phyloP scores from a whole-genome alignment of 2,113 vertebrate species.

The Canis aureus region DNA sequence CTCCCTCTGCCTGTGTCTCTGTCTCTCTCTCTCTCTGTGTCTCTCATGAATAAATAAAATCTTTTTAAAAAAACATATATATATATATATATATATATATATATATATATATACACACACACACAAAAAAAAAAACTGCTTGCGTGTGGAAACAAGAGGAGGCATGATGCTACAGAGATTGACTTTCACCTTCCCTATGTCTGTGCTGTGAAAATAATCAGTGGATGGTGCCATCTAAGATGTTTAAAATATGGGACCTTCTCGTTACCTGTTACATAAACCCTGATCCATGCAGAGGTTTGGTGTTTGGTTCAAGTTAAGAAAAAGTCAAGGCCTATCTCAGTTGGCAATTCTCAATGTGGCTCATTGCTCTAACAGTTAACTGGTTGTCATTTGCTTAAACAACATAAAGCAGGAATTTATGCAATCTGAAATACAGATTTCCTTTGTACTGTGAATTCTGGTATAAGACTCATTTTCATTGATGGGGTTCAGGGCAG shows the following conservation, averaged over 20 bases:
- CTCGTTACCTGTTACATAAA: not conserved
- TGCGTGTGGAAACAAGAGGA: not conserved
- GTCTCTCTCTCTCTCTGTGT: no score
- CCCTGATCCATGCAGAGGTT: not conserved
- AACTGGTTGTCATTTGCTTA: not conserved
- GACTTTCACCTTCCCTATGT: not conserved
- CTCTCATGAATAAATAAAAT: no score
- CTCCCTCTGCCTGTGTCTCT: no score
- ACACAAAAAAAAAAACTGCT: no score
- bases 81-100: no score
- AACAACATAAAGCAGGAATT: not conserved
- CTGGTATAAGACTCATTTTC: not conserved
- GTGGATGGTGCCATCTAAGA: not conserved
- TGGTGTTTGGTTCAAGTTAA: not conserved
- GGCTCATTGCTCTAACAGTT: not conserved
- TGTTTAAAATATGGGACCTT: not conserved
- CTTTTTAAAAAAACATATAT: no score
- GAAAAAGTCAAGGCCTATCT: slow-evolving; percentile 3
- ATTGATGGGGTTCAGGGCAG: not conserved
- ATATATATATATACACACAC: no score
- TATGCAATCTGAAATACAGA: not conserved
- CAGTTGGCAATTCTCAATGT: not conserved
- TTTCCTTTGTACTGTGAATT: not conserved
- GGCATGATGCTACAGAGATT: not conserved
- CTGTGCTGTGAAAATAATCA: not conserved